These are phyloP conservation scores for Bucco capensis DNA, from an alignment of 2,113 vertebrate species.

Conservation along the genomic window DNA sequence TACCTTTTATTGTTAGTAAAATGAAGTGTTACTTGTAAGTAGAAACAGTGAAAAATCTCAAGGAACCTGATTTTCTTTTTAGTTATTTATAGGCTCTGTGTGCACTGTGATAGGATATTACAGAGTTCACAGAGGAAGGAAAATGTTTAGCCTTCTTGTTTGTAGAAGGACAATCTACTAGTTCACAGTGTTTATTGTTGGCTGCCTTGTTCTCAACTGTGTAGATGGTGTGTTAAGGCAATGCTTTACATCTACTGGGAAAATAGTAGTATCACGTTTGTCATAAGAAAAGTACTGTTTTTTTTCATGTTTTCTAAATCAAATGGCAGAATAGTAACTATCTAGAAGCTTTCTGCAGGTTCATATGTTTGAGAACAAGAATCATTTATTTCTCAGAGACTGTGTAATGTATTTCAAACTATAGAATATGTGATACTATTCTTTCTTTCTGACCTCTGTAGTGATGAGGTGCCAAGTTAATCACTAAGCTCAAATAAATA, in stretches of 20 bases:
- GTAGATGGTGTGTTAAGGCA: not conserved
- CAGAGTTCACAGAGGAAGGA: not conserved
- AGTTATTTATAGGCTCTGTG: not conserved
- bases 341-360: not conserved
- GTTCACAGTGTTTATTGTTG: not conserved
- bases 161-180: not conserved
- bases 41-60: not conserved
- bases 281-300: not conserved
- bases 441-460: not conserved
- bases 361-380: not conserved
- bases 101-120: not conserved
- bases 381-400: not conserved
- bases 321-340: not conserved
- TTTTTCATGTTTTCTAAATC: constrained; percentile 1
- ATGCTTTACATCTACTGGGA: not conserved
- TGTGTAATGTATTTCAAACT: not conserved
- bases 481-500: not conserved
- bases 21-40: not conserved
- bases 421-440: not conserved
- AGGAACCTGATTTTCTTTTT: not conserved
- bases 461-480: not conserved
- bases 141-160: not conserved
- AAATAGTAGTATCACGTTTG: not conserved
- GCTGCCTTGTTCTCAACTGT: not conserved
- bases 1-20: not conserved